A percentile compares a stretch with the other conserved stretches of the same genome.
Evolutionary conservation across 2,888 invertebrate genomes (phyloP).

Genomic region (Aradus depressus): DNA sequence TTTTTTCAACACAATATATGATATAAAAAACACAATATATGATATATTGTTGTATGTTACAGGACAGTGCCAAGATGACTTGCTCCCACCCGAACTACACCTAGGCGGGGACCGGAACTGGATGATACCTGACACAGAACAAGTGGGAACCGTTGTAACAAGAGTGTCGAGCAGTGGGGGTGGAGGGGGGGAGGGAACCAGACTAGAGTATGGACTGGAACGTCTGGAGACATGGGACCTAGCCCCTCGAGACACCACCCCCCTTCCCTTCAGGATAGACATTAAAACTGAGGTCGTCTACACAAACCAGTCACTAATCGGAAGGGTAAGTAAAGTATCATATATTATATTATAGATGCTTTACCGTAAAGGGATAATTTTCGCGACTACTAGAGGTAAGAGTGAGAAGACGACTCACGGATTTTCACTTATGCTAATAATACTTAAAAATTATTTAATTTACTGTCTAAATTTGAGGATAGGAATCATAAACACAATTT

Average conservation of each 20-base stretch:
- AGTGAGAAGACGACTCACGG: too few relatives aligned
- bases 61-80: too few relatives aligned
- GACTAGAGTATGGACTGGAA: conserved; percentile 57
- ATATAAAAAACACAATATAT: too few relatives aligned
- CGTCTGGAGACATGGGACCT: conserved; percentile 37
- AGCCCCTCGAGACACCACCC: conserved; percentile 34
- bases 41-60: too few relatives aligned
- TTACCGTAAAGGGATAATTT: too few relatives aligned
- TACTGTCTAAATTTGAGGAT: too few relatives aligned
- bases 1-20: too few relatives aligned
- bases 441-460: too few relatives aligned
- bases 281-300: conserved; percentile 62
- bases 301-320: conserved; percentile 63
- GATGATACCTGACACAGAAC: conserved; percentile 58
- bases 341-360: too few relatives aligned
- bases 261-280: conserved; percentile 66
- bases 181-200: conserved; percentile 50
- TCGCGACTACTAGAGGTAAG: too few relatives aligned
- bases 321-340: conserved; percentile 66
- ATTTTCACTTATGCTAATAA: too few relatives aligned
- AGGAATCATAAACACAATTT: too few relatives aligned
- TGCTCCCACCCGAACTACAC: conserved; percentile 21
- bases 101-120: conserved; percentile 43
- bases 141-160: conserved; percentile 59
- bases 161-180: conserved; percentile 45